Conservation (phyloP, 2,797 vertebrate genomes). For the Artibeus lituratus region DNA sequence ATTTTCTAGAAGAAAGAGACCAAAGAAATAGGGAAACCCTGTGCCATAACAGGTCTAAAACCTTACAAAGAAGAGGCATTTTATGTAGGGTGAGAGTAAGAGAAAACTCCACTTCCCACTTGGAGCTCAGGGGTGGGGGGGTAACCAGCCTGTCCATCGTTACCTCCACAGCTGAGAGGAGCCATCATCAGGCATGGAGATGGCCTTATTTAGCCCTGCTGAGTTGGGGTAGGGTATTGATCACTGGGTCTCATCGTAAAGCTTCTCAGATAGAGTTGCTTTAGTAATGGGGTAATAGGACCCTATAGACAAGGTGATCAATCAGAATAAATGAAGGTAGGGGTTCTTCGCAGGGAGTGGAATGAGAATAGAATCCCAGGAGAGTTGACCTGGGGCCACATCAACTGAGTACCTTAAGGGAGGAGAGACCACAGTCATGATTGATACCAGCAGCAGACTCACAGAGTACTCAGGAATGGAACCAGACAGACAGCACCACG, state of each 20-base stretch:
- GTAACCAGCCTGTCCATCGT: not conserved
- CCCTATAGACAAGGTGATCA: not conserved
- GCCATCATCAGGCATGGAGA: not conserved
- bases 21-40: not conserved
- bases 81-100: not conserved
- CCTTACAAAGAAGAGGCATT: not conserved
- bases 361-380: not conserved
- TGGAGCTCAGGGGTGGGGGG: not conserved
- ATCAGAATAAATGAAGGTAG: not conserved
- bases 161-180: not conserved
- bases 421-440: not conserved
- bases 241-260: not conserved
- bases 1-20: not conserved
- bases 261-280: not conserved
- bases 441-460: not conserved
- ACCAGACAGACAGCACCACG: not conserved
- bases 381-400: not conserved
- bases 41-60: not conserved
- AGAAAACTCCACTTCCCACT: not conserved
- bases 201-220: not conserved
- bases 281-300: not conserved
- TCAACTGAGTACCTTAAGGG: not conserved
- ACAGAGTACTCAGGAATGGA: not conserved
- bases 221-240: not conserved
- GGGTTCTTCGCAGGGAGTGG: not conserved